A percentile compares a stretch with the other conserved stretches of the same genome.
These are phyloP conservation scores for Oscheius onirici DNA, from an alignment of 2,888 invertebrate genomes.

Conservation along the genomic window DNA sequence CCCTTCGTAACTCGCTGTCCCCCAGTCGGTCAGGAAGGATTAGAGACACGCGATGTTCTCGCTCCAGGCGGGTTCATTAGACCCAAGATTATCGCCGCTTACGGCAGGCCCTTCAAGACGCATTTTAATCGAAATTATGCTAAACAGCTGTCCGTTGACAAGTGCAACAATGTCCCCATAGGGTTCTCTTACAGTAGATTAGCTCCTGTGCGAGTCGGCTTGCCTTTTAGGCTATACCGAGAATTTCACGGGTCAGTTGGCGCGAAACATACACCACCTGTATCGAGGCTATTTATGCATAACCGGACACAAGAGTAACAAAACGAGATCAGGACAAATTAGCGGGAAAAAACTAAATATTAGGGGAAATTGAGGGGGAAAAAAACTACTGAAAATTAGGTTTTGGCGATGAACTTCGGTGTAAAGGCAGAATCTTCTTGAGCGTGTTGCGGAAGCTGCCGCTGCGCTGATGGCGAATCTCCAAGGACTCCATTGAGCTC, in stretches of 20 bases:
- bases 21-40: too few relatives aligned
- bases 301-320: too few relatives aligned
- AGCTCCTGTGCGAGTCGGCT: background rate
- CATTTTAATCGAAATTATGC: constrained; percentile 36
- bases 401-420: background rate
- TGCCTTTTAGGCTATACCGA: too few relatives aligned
- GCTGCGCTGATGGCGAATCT: background rate
- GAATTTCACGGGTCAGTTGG: constrained; percentile 27
- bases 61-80: constrained; percentile 20
- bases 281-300: background rate
- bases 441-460: constrained; percentile 6
- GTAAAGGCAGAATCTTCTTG: background rate
- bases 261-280: constrained; percentile 33
- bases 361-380: background rate
- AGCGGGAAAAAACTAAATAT: background rate
- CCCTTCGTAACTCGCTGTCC: too few relatives aligned
- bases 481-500: background rate
- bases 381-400: background rate
- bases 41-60: constrained; percentile 10
- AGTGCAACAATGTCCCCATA: constrained; percentile 27
- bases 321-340: background rate
- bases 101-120: background rate
- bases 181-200: background rate
- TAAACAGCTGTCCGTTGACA: constrained; percentile 20
- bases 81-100: constrained; percentile 29